These are phyloP conservation scores for Enteromius viviparus DNA, from an alignment of 2,797 vertebrate species.

Conservation along the genomic window DNA sequence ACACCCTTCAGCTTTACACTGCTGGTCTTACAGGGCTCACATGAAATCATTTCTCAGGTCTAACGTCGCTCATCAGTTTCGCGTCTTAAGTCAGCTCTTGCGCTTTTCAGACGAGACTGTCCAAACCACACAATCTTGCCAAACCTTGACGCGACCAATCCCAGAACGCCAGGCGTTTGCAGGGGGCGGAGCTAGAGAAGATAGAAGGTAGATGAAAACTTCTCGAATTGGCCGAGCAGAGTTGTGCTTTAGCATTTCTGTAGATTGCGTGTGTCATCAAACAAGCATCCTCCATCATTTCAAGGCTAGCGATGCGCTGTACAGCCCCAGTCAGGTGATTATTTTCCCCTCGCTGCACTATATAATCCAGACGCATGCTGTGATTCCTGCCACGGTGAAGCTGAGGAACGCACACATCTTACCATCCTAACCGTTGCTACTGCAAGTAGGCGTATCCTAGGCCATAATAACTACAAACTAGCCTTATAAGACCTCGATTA, in stretches of 20 bases:
- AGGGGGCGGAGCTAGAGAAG: slow-evolving; percentile 24
- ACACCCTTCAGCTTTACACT: background rate
- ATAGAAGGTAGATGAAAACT: slow-evolving; percentile 44
- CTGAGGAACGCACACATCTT: slow-evolving; percentile 39
- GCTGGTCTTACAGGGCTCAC: slow-evolving; percentile 51
- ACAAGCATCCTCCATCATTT: background rate
- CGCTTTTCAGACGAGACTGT: slow-evolving; percentile 55
- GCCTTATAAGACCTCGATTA: slow-evolving; percentile 81
- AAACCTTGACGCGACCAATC: slow-evolving; percentile 61
- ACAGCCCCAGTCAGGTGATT: slow-evolving; percentile 65
- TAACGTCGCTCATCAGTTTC: slow-evolving; percentile 59
- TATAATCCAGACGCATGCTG: slow-evolving; percentile 63
- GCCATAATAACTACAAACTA: slow-evolving; percentile 69
- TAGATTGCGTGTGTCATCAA: background rate
- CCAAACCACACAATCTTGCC: slow-evolving; percentile 69
- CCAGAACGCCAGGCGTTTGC: slow-evolving; percentile 30
- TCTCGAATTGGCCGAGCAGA: background rate
- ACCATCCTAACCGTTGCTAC: slow-evolving; percentile 14
- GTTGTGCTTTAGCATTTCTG: background rate
- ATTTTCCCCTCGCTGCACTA: slow-evolving; percentile 64
- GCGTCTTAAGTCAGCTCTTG: slow-evolving; percentile 50
- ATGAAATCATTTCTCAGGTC: slow-evolving; percentile 74
- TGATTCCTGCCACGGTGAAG: slow-evolving; percentile 44
- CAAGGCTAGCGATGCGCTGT: slow-evolving; percentile 65
- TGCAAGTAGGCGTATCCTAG: slow-evolving; percentile 61